A percentile compares a stretch with the other conserved stretches of the same genome.
Evolutionary conservation across 1,140 invertebrate species (phyloP).

Genomic region (Wasmannia auropunctata): DNA sequence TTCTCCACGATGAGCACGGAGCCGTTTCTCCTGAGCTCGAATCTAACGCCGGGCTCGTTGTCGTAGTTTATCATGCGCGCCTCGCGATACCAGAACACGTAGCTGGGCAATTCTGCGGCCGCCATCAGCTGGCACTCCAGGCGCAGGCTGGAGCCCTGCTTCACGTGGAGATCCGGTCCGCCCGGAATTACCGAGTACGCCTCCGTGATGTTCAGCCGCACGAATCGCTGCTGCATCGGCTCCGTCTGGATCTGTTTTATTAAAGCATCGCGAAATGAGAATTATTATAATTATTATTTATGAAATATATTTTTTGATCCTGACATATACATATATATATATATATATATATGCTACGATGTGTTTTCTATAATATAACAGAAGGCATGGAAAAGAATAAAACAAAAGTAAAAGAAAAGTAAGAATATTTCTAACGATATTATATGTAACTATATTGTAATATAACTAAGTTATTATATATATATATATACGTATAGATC

Average conservation of each 20-base stretch:
- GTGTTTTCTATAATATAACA: too few species aligned
- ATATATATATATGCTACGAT: neutral
- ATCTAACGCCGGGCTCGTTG: slow-evolving; percentile 84
- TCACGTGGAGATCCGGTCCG: slow-evolving; percentile 91
- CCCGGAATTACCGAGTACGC: slow-evolving; percentile 91
- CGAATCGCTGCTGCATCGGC: slow-evolving; percentile 80
- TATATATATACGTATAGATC: too few species aligned
- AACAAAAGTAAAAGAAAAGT: neutral
- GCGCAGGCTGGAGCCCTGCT: slow-evolving; percentile 89
- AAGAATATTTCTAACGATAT: neutral
- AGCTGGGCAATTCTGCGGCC: slow-evolving; percentile 90
- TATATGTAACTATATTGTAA: neutral
- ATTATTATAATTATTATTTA: neutral
- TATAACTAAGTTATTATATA: neutral
- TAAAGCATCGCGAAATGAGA: neutral
- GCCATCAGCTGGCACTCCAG: slow-evolving; percentile 90
- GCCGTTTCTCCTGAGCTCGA: slow-evolving; percentile 83
- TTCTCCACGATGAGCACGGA: slow-evolving; percentile 87
- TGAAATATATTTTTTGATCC: too few species aligned
- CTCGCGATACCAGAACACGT: slow-evolving; percentile 93
- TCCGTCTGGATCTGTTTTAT: slow-evolving; percentile 70
- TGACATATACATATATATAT: too few species aligned
- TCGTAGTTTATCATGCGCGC: slow-evolving; percentile 91
- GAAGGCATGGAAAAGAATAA: neutral
- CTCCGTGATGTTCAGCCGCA: slow-evolving; percentile 85